Conservation (phyloP, 53 echinoderm and acorn worm genomes). For the Temnopleurus reevesii region DNA sequence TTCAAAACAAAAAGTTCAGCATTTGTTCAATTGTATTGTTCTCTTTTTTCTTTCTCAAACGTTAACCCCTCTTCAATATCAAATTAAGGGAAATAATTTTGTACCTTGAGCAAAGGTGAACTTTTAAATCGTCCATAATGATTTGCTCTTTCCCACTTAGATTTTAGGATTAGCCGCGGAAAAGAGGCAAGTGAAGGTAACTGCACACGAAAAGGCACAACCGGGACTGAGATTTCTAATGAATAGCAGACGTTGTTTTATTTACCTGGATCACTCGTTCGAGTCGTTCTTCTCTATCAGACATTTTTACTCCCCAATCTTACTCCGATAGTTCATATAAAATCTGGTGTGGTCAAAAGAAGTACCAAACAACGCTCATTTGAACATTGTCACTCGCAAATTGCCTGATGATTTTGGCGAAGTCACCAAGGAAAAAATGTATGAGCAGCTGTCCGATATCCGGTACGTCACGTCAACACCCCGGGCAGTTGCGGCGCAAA, state of each 20-base stretch:
- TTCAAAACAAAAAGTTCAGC: no score
- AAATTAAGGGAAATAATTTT: no score
- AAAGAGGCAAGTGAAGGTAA: neutral
- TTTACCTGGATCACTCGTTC: slow-evolving; percentile 93
- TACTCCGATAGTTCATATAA: neutral
- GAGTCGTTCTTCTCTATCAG: slow-evolving; percentile 75
- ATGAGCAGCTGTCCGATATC: slow-evolving; percentile 46
- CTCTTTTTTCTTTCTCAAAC: no score
- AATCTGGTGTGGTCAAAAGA: neutral
- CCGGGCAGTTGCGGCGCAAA: slow-evolving; percentile 1
- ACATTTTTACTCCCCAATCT: slow-evolving; percentile 38
- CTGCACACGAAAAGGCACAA: neutral
- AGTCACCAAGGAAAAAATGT: neutral
- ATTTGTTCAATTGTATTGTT: no score
- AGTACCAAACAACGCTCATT: neutral
- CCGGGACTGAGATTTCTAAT: neutral
- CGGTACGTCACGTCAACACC: slow-evolving; percentile 53
- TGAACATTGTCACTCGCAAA: neutral
- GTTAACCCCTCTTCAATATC: no score
- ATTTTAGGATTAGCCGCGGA: no score
- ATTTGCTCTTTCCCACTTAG: no score
- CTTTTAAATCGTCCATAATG: no score
- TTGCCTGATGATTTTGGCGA: neutral
- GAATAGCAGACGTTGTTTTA: slow-evolving; percentile 4
- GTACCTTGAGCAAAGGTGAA: no score